Evolutionary conservation across 35 echinoderm and acorn worm genomes (phyloP).

Genomic region (Heliocidaris erythrogramma): DNA sequence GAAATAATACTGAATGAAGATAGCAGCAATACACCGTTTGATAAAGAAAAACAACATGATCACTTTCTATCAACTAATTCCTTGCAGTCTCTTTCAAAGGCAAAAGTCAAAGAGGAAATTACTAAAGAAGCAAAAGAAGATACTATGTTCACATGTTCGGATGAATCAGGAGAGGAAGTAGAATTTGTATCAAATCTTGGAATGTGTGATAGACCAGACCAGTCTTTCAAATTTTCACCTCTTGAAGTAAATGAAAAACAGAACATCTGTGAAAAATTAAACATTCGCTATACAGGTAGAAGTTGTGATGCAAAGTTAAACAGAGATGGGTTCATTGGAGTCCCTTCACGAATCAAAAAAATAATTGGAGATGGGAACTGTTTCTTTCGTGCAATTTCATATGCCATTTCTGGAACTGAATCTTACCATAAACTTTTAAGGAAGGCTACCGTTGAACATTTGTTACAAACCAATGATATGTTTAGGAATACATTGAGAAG

Average conservation of each 20-base stretch:
- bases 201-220: slow-evolving; percentile 44
- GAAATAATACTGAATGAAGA: too few relatives aligned
- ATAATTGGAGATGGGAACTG: slow-evolving; percentile 61
- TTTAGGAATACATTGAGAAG: not conserved
- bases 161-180: not conserved
- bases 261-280: not conserved
- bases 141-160: not conserved
- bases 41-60: too few relatives aligned
- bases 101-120: not conserved
- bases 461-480: not conserved
- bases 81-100: too few relatives aligned
- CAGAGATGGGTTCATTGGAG: not conserved
- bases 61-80: too few relatives aligned
- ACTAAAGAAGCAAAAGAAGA: not conserved
- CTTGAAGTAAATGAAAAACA: slow-evolving; percentile 5
- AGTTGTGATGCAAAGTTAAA: not conserved
- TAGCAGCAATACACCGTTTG: too few relatives aligned
- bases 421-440: slow-evolving; percentile 26
- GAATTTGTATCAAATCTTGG: not conserved
- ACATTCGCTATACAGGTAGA: not conserved
- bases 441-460: slow-evolving; percentile 46
- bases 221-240: slow-evolving; percentile 50
- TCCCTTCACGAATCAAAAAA: not conserved
- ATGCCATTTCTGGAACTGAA: slow-evolving; percentile 56
- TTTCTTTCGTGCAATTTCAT: slow-evolving; percentile 36